Evolutionary conservation across 1,140 invertebrate species (phyloP).

Genomic region (Drosophila obscura): DNA sequence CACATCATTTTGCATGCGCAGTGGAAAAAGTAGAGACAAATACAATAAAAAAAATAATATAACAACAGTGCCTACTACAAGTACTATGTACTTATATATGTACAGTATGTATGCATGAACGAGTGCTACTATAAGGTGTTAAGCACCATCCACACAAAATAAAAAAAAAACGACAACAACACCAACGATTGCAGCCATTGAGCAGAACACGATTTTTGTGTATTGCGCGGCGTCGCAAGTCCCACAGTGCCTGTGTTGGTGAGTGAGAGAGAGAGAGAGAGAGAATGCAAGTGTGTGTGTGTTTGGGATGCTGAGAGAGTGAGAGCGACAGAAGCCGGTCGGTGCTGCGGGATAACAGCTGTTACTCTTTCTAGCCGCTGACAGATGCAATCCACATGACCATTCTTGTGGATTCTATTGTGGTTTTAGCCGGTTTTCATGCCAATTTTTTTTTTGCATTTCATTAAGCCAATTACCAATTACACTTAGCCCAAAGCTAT

Average conservation of each 20-base stretch:
- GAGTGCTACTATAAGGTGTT: slow-evolving; percentile 40
- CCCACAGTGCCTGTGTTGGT: not conserved
- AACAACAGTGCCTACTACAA: slow-evolving; percentile 2
- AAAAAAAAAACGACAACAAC: slow-evolving; percentile 26
- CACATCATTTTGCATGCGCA: slow-evolving; percentile 81
- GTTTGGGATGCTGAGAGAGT: slow-evolving; percentile 23
- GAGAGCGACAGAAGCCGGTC: slow-evolving; percentile 26
- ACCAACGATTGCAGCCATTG: slow-evolving; percentile 15
- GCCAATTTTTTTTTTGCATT: slow-evolving; percentile 32
- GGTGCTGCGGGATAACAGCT: slow-evolving; percentile 45
- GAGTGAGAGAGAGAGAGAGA: slow-evolving; percentile 18
- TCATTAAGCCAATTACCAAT: slow-evolving; percentile 48
- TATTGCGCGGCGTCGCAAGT: slow-evolving; percentile 24
- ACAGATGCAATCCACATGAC: slow-evolving; percentile 39
- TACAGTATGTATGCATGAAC: slow-evolving; percentile 5
- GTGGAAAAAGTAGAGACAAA: slow-evolving; percentile 59
- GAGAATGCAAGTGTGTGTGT: not conserved
- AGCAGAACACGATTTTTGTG: slow-evolving; percentile 48
- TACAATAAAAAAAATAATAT: slow-evolving; percentile 34
- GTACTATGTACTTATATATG: slow-evolving; percentile 22
- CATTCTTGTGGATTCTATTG: slow-evolving; percentile 19
- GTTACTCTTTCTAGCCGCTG: slow-evolving; percentile 24
- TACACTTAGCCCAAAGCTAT: slow-evolving; percentile 10
- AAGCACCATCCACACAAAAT: slow-evolving; percentile 48
- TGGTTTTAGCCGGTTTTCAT: slow-evolving; percentile 26